These are phyloP conservation scores for Labeo catla DNA, from an alignment of 2,113 vertebrate genomes.

Conservation along the genomic window DNA sequence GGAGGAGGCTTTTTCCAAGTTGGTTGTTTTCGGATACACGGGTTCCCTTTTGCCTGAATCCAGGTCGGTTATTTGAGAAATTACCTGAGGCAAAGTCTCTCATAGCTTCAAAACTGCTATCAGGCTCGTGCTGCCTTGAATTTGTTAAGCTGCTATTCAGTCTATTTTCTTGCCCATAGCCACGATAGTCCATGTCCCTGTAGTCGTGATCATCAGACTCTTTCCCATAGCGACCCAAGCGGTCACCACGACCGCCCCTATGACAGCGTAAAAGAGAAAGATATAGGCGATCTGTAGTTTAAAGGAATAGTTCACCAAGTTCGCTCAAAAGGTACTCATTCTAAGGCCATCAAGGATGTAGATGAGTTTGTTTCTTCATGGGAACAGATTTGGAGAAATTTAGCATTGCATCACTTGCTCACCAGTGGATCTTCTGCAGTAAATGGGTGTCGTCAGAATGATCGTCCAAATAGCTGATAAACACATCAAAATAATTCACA, in stretches of 20 bases:
- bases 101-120: conserved; percentile 47
- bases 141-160: conserved; percentile 41
- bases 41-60: conserved; percentile 48
- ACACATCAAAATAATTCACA: too few species aligned
- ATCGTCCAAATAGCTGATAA: too few species aligned
- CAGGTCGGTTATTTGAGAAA: conserved; percentile 53
- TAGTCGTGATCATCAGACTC: conserved; percentile 82
- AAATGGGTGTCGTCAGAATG: too few species aligned
- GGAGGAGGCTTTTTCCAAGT: conserved; percentile 55
- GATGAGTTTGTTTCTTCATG: background rate
- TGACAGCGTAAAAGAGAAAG: background rate
- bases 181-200: conserved; percentile 86
- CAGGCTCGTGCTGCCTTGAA: conserved; percentile 49
- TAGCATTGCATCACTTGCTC: background rate
- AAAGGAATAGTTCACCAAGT: background rate
- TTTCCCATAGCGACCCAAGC: conserved; percentile 84
- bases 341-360: background rate
- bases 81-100: conserved; percentile 61
- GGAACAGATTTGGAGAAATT: background rate
- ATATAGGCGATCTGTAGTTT: background rate
- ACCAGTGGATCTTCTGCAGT: too few species aligned
- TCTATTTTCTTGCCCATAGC: conserved; percentile 70
- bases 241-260: conserved; percentile 85
- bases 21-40: conserved; percentile 26
- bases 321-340: background rate